phyloP scores from a whole-genome alignment of 2,113 vertebrate genomes.

The Myotis yumanensis region DNA sequence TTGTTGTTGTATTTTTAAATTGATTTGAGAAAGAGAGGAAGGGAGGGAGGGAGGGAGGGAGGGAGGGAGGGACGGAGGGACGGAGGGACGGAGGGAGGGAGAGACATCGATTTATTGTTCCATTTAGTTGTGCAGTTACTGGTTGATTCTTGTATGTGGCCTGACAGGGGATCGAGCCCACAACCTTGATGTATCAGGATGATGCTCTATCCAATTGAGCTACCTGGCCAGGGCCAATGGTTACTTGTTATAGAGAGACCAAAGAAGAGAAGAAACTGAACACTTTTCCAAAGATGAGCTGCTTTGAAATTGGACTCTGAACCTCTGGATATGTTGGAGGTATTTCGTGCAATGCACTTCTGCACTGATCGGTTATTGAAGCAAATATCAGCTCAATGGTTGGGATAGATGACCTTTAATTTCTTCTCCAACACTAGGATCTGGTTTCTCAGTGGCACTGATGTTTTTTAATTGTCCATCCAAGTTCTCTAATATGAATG shows the following conservation, averaged over 20 bases:
- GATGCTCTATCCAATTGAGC: too few relatives aligned
- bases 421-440: conserved; percentile 2
- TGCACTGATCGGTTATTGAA: background rate
- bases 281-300: background rate
- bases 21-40: too few relatives aligned
- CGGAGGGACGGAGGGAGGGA: too few relatives aligned
- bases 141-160: too few relatives aligned
- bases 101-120: too few relatives aligned
- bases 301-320: background rate
- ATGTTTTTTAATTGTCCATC: background rate
- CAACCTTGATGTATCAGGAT: too few relatives aligned
- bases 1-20: too few relatives aligned
- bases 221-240: background rate
- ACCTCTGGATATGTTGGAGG: background rate
- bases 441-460: background rate
- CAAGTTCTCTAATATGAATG: background rate
- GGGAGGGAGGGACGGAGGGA: too few relatives aligned
- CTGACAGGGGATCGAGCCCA: too few relatives aligned
- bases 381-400: background rate
- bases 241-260: background rate
- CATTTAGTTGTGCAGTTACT: too few relatives aligned
- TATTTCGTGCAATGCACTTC: background rate
- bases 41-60: too few relatives aligned
- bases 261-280: background rate
- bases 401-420: background rate